These are phyloP conservation scores for Astropecten irregularis DNA, from an alignment of 53 echinoderm and acorn worm species.

Conservation along the genomic window DNA sequence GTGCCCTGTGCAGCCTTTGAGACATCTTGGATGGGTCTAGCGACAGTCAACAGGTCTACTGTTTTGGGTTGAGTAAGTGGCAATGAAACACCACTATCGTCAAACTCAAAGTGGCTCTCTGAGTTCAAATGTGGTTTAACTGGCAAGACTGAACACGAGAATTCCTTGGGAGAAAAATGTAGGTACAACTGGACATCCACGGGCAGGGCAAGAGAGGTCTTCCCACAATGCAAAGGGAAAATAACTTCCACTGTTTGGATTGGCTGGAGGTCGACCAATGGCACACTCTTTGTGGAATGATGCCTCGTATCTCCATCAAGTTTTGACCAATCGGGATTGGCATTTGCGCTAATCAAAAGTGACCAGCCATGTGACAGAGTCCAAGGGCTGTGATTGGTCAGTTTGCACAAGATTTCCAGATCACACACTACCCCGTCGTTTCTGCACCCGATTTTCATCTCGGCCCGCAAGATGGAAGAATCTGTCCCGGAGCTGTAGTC, in stretches of 20 bases:
- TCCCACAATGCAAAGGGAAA: constrained; percentile 29
- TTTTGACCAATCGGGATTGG: constrained; percentile 1
- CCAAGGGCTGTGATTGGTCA: constrained; percentile 71
- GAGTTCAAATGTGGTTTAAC: neutral
- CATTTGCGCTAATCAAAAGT: constrained; percentile 27
- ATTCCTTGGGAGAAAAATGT: constrained; percentile 35
- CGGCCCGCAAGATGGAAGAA: neutral
- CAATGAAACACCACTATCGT: neutral
- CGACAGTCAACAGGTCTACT: constrained; percentile 26
- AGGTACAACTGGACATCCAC: constrained; percentile 57
- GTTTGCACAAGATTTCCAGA: constrained; percentile 50
- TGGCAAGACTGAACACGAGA: neutral
- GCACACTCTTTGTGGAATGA: constrained; percentile 46
- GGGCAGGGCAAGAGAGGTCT: constrained; percentile 27
- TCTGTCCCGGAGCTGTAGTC: neutral
- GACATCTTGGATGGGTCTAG: constrained; percentile 11
- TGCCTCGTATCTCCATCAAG: neutral
- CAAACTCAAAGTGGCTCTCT: neutral
- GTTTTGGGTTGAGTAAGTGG: neutral
- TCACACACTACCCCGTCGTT: constrained; percentile 10
- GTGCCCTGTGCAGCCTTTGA: neutral
- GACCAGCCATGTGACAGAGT: constrained; percentile 75
- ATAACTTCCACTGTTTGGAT: constrained; percentile 16
- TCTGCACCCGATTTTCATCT: neutral
- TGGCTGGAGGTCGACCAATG: constrained; percentile 65